Percentiles rank a stretch among this genome's conserved stretches.
These are phyloP conservation scores for Theristicus caerulescens DNA, from an alignment of 2,113 vertebrate genomes.

Conservation along the genomic window DNA sequence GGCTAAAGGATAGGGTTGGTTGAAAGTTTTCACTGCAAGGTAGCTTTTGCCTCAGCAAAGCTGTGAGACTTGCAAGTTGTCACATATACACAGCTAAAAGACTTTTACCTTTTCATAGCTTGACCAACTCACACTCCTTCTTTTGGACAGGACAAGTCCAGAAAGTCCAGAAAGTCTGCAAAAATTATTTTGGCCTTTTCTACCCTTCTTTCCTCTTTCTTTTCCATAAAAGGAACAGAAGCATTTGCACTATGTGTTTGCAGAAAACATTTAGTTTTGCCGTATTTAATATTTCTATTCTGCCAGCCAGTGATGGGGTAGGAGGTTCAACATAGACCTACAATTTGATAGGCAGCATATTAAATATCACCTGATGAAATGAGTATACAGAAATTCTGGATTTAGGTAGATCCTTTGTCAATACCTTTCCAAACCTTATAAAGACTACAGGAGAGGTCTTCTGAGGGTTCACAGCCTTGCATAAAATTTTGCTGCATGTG, in stretches of 20 bases:
- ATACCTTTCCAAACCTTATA: neutral
- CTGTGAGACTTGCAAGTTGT: neutral
- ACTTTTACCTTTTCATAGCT: neutral
- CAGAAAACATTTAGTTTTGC: neutral
- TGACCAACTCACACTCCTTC: neutral
- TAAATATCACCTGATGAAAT: neutral
- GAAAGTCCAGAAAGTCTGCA: neutral
- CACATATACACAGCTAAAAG: neutral
- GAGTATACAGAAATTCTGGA: neutral
- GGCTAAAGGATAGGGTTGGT: neutral
- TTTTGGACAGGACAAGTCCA: neutral
- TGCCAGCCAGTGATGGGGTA: neutral
- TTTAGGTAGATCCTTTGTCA: neutral
- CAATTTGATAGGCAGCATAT: neutral
- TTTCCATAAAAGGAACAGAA: neutral
- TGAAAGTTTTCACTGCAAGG: neutral
- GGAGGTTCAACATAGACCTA: neutral
- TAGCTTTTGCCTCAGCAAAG: neutral
- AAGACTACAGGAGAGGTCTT: neutral
- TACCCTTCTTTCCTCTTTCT: neutral
- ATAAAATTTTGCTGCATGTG: neutral
- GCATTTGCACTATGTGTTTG: neutral
- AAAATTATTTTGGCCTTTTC: neutral
- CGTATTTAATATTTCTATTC: neutral
- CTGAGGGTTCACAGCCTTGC: neutral